These are phyloP conservation scores for Muntiacus reevesi DNA, from an alignment of 2,113 vertebrate species.

Conservation along the genomic window DNA sequence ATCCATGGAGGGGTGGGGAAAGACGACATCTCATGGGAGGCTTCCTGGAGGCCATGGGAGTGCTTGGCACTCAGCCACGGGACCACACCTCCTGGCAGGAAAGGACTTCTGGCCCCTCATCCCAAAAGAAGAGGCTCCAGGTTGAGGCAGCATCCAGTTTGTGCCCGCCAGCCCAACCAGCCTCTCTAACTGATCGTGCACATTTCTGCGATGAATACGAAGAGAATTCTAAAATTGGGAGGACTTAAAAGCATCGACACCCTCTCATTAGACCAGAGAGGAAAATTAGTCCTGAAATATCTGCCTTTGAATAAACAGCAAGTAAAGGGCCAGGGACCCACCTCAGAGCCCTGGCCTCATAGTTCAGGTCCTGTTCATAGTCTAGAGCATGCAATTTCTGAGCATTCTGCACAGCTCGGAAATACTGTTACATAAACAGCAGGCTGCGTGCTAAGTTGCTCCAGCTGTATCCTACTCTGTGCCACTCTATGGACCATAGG, in stretches of 20 bases:
- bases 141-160: no score
- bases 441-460: fast-evolving
- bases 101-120: fast-evolving
- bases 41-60: no score
- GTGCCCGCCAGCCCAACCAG: no score
- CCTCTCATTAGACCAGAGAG: background rate
- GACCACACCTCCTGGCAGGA: background rate
- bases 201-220: background rate
- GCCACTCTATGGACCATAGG: background rate
- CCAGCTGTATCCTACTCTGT: background rate
- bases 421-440: fast-evolving
- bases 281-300: background rate
- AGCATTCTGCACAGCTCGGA: no score
- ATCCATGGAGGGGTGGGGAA: background rate
- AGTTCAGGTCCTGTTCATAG: background rate
- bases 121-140: background rate
- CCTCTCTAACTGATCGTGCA: background rate
- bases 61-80: background rate
- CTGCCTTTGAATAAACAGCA: background rate
- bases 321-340: no score
- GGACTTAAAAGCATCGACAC: background rate
- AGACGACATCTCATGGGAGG: background rate
- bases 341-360: no score
- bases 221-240: background rate
- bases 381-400: fast-evolving